Base-by-base conservation (phyloP, 2,888 invertebrate species). In the Xiphydria camelus region DNA sequence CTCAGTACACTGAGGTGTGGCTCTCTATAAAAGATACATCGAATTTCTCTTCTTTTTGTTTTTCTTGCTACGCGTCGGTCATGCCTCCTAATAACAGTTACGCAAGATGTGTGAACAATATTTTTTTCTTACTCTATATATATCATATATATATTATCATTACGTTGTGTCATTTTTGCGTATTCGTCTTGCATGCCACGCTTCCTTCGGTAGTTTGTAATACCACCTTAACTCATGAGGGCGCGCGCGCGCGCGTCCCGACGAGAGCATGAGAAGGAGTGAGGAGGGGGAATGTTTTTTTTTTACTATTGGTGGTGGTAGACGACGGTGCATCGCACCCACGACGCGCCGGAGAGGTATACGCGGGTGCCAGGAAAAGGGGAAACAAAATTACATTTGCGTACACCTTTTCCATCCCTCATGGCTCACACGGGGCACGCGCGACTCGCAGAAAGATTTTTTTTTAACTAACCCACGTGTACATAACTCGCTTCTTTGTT, bases 401-500 rank as follows among this genome's bases (percentile, higher is more conserved):
- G 29, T 2, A 2, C 6, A 12, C 29, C 14, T 12, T n/a, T 26
- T 2, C n/a, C 23, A 12, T 29, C 15, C 4, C 4, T 19, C 34
- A 18, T 18, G 34, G 10, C 5, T 17, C 9, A 4, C 10, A 17
- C 14, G 5, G 4, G 26, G 12, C 29, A 29, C 14, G 29, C 3
- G 5, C 12, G n/a, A 12, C 4, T 12, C 15, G 29, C 29, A 14
- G 9, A 14, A 14, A 12, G 7, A 14, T 29, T 29, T 61, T 60
- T 63, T 65, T 62, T 67, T 62, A 62, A 73, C 74, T 74, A 74
- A 74, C 71, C 69, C 68, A 70, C 68, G 68, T 74, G 74, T 74
- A 74, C 68, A 74, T 74, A 74, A 71, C 70, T 73, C 63, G 74
- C 74, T 74, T 74, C 63, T 73, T 72, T 74, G 72, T 74, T 73